Conservation (phyloP, 2,888 invertebrate species). For the Heliconius hortense region DNA sequence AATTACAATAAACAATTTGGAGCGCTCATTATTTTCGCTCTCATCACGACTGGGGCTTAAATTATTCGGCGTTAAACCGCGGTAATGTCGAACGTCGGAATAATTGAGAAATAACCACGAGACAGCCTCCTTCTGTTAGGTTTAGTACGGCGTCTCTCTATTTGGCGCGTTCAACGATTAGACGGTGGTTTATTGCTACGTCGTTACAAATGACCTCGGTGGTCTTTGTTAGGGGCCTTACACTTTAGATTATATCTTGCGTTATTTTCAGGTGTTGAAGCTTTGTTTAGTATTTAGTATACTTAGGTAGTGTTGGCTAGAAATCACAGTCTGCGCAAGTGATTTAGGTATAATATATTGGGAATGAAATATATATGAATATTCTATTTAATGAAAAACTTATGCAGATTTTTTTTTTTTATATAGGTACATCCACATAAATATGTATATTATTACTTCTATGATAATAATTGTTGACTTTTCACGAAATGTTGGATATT, state of each 20-base stretch:
- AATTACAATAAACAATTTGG: slow-evolving; percentile 79
- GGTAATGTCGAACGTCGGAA: slow-evolving; percentile 75
- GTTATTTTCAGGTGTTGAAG: background rate
- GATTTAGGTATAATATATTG: no score
- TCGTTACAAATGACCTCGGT: slow-evolving; percentile 40
- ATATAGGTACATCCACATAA: no score
- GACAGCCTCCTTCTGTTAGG: slow-evolving; percentile 66
- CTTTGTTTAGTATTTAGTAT: background rate
- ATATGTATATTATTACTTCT: no score
- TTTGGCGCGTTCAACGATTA: slow-evolving; percentile 59
- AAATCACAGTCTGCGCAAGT: no score
- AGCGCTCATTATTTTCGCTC: slow-evolving; percentile 71
- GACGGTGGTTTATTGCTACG: slow-evolving; percentile 48
- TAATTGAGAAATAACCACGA: slow-evolving; percentile 78
- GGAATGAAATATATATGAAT: no score
- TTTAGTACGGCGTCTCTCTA: slow-evolving; percentile 73
- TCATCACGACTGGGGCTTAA: slow-evolving; percentile 72
- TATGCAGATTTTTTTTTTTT: no score
- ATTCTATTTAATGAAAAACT: no score
- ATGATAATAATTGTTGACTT: no score
- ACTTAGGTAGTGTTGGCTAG: background rate
- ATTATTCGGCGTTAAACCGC: slow-evolving; percentile 74
- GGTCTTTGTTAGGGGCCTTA: slow-evolving; percentile 17
- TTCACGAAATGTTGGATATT: no score
- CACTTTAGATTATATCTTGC: slow-evolving; percentile 13